Conservation (phyloP, 2,888 invertebrate species). For the Coelogynopora nodosa region DNA sequence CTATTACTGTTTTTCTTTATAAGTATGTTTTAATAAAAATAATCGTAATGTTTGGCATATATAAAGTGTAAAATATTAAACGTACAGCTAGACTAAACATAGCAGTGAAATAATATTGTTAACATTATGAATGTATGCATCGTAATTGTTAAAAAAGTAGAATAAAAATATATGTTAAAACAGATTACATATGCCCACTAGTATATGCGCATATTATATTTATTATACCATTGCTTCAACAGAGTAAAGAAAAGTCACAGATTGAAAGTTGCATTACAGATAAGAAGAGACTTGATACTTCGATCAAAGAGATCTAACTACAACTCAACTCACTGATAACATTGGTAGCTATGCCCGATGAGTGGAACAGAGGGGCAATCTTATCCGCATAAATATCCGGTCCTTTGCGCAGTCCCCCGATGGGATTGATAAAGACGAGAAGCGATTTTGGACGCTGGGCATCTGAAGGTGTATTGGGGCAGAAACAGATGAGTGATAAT, state of each 20-base stretch:
- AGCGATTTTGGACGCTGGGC: constrained; percentile 69
- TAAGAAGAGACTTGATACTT: neutral
- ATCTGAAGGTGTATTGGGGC: no score
- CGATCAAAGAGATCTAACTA: neutral
- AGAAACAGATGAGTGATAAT: no score
- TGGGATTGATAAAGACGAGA: constrained; percentile 78
- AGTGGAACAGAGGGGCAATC: constrained; percentile 65
- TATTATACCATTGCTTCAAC: neutral
- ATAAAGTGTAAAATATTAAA: no score
- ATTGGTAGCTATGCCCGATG: constrained; percentile 64
- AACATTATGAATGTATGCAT: no score
- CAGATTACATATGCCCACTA: no score
- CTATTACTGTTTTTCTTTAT: no score
- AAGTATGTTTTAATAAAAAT: no score
- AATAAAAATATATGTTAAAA: no score
- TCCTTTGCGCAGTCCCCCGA: constrained; percentile 74
- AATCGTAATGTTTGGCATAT: neutral
- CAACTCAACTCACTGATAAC: constrained; percentile 55
- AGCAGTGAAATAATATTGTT: no score
- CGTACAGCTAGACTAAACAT: no score
- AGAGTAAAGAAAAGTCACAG: neutral
- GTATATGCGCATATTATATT: no score
- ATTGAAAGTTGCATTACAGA: neutral
- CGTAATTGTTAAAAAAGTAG: no score
- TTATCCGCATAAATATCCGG: constrained; percentile 72